Percentiles rank a stretch among this genome's conserved stretches.
Conservation (phyloP, 2,113 vertebrate genomes). For the Notothenia rossii region DNA sequence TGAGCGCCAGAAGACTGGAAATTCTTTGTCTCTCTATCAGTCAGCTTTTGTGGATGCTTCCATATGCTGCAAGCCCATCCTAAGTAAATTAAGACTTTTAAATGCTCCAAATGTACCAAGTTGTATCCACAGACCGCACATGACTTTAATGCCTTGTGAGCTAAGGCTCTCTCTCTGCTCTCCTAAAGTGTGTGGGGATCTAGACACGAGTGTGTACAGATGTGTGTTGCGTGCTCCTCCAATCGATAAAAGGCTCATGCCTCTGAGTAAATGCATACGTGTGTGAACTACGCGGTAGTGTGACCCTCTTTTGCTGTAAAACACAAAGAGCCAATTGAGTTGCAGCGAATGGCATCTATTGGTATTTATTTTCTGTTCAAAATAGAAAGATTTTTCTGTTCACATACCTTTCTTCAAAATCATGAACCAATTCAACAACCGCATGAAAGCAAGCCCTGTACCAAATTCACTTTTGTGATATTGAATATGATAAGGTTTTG, state of each 20-base stretch:
- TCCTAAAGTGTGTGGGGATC: constrained; percentile 46
- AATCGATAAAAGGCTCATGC: constrained; percentile 64
- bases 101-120: constrained; percentile 90
- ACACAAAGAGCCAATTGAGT: constrained; percentile 60
- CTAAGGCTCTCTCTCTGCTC: constrained; percentile 57
- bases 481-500: constrained; percentile 28
- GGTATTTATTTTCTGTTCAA: constrained; percentile 46
- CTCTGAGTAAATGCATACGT: constrained; percentile 54
- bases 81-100: constrained; percentile 91
- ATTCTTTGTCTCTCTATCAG: constrained; percentile 94
- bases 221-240: constrained; percentile 55
- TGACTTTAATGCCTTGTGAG: constrained; percentile 82
- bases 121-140: constrained; percentile 77
- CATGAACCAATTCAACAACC: constrained; percentile 30
- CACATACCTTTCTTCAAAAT: constrained; percentile 34
- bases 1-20: constrained; percentile 90
- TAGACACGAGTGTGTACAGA: constrained; percentile 40
- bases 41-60: constrained; percentile 90
- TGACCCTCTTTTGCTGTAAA: constrained; percentile 58
- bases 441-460: constrained; percentile 19
- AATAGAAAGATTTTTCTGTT: constrained; percentile 33
- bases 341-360: constrained; percentile 52
- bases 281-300: constrained; percentile 59
- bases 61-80: constrained; percentile 88
- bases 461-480: constrained; percentile 31